Evolutionary conservation across 2,888 invertebrate species (phyloP).

Genomic region (Yponomeuta malinellus): DNA sequence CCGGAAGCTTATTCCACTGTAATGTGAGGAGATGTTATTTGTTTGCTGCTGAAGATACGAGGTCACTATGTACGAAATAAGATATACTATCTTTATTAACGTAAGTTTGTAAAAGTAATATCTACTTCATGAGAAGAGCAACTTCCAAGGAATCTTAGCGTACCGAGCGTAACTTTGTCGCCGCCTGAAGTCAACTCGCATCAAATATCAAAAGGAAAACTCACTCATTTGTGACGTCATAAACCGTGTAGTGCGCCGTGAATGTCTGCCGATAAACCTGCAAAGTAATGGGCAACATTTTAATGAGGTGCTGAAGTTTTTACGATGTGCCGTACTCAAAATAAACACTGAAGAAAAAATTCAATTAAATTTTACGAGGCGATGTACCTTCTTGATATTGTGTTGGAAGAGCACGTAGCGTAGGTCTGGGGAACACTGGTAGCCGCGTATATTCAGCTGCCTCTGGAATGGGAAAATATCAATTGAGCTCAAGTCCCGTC

Average conservation of each 20-base stretch:
- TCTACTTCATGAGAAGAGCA: neutral
- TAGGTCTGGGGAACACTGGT: slow-evolving; percentile 89
- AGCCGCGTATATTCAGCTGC: slow-evolving; percentile 90
- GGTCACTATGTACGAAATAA: neutral
- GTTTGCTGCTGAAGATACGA: slow-evolving; percentile 24
- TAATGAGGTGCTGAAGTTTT: slow-evolving; percentile 5
- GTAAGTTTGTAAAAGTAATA: neutral
- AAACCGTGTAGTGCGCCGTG: slow-evolving; percentile 92
- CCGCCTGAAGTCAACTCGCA: neutral
- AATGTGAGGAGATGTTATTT: neutral
- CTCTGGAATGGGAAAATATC: slow-evolving; percentile 75
- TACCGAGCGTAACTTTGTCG: neutral
- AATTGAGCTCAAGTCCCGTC: slow-evolving; percentile 16
- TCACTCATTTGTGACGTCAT: slow-evolving; percentile 93
- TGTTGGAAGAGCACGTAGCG: slow-evolving; percentile 92
- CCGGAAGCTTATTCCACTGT: neutral
- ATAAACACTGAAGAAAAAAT: neutral
- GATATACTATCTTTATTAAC: neutral
- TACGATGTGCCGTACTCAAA: slow-evolving; percentile 2
- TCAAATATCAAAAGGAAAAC: slow-evolving; percentile 50
- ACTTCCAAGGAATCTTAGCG: neutral
- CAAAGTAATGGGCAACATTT: slow-evolving; percentile 46
- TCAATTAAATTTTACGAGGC: neutral
- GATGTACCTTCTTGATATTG: slow-evolving; percentile 87
- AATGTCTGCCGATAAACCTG: slow-evolving; percentile 91